phyloP scores from a whole-genome alignment of 2,797 vertebrate species.

The Helicolenus hilgendorfi region DNA sequence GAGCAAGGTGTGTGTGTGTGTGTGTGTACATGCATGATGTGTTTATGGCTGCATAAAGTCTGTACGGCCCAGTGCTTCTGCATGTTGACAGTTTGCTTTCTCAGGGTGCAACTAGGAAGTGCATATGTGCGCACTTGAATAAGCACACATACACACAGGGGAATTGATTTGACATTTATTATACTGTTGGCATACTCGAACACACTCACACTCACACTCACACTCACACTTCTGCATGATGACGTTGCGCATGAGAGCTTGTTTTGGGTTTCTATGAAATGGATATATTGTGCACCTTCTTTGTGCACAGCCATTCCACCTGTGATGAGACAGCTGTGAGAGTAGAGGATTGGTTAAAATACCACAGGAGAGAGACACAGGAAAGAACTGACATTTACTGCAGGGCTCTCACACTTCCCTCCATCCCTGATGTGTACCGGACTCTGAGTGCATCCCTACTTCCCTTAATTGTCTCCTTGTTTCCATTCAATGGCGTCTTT shows the following conservation, averaged over 20 bases:
- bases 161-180: conserved; percentile 14
- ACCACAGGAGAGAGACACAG: not conserved
- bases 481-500: conserved; percentile 1
- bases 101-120: not conserved
- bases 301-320: not conserved
- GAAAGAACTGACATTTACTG: not conserved
- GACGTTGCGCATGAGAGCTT: not conserved
- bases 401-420: not conserved
- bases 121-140: conserved; percentile 19
- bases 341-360: not conserved
- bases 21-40: not conserved
- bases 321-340: not conserved
- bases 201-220: not conserved
- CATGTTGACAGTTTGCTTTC: conserved; percentile 34
- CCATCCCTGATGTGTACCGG: not conserved
- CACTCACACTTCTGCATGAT: not conserved
- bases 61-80: conserved; percentile 7
- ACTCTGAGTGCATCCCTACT: not conserved
- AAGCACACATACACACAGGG: not conserved
- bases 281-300: not conserved
- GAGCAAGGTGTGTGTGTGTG: not conserved
- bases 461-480: conserved; percentile 6
- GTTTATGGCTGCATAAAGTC: not conserved
- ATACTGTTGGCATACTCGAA: not conserved
- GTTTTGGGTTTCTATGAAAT: not conserved